Base-by-base conservation (phyloP, 2,113 vertebrate genomes). In the Tragelaphus buxtoni region DNA sequence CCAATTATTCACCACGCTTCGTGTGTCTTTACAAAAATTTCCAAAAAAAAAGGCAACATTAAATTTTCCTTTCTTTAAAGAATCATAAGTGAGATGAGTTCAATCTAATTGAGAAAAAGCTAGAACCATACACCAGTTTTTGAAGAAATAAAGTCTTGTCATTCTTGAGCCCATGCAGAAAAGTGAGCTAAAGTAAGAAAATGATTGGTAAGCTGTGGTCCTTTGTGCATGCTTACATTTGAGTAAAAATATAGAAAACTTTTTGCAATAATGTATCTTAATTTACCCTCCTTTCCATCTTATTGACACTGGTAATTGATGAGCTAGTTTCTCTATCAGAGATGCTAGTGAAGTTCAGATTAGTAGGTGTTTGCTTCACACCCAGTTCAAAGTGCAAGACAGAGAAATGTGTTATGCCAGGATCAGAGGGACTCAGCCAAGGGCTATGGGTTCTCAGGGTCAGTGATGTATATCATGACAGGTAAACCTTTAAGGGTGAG, bases 401-500 rank as follows among this genome's bases (percentile, higher is more conserved):
- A 82, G 51, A 96, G 76, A 94, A 93, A 77, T 6, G 24, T 63
- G 32, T 81, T 77, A 39, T 20, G 28, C 56, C 53, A 87, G 65
- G 60, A 65, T 61, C 56, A 55, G 5, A 32, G 22, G 24, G 58
- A 49, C 45, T 86, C 72, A 47, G 39, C 76, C 82, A 61, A 63
- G 32, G 83, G 77, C 42, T 93, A 1, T 2, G 1, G 80, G 91
- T 63, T 61, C 22, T 76, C 49, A 35, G n/a, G 42, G 45, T 93
- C 91, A 95, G 4, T 42, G 51, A 91, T 79, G 76, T 93, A 26
- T 39, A 90, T 95, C 74, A 11, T 45, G 86, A 89, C 58, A 91
- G 65, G 69, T 79, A 95, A 91, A 80, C 45, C 65, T 81, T 93
- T 91, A 97, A 93, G 47, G 42, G 28, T 11, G 7, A 88, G 79